Evolutionary conservation across 2,797 vertebrate genomes (phyloP).

Genomic region (Sebastes nivosus): DNA sequence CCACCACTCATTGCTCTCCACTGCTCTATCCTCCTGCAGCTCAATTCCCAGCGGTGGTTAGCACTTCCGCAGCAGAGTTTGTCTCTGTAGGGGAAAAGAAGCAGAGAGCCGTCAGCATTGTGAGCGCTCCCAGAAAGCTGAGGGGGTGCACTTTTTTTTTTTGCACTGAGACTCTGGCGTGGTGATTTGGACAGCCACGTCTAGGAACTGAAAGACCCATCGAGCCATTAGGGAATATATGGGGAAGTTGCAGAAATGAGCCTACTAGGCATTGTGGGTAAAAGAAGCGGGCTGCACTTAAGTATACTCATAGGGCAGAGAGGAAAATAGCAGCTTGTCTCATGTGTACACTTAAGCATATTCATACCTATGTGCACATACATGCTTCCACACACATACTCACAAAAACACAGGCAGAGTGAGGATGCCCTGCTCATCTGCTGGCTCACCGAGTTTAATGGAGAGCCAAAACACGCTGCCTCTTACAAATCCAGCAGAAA

Average conservation of each 20-base stretch:
- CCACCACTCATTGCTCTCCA: constrained; percentile 65
- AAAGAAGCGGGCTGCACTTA: constrained; percentile 15
- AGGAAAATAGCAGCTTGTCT: background rate
- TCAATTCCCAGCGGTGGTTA: constrained; percentile 58
- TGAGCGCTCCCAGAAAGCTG: constrained; percentile 45
- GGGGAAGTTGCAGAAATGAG: constrained; percentile 36
- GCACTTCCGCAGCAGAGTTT: constrained; percentile 52
- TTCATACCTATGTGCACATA: background rate
- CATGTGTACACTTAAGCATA: background rate
- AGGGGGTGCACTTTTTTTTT: constrained; percentile 16
- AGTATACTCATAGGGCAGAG: background rate
- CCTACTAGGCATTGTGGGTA: constrained; percentile 12
- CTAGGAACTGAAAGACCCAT: constrained; percentile 44
- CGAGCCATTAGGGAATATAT: constrained; percentile 40
- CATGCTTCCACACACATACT: constrained; percentile 1
- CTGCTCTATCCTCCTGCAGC: constrained; percentile 47
- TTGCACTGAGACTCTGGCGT: constrained; percentile 9
- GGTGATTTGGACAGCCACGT: constrained; percentile 32
- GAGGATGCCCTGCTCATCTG: constrained; percentile 47
- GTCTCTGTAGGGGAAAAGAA: constrained; percentile 43
- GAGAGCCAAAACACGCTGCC: constrained; percentile 47
- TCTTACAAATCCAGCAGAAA: constrained; percentile 43
- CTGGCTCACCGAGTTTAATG: constrained; percentile 58
- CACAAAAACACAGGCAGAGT: constrained; percentile 9
- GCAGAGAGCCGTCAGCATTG: constrained; percentile 38